Conservation (phyloP, 2,113 vertebrate species). For the Hemicordylus capensis region DNA sequence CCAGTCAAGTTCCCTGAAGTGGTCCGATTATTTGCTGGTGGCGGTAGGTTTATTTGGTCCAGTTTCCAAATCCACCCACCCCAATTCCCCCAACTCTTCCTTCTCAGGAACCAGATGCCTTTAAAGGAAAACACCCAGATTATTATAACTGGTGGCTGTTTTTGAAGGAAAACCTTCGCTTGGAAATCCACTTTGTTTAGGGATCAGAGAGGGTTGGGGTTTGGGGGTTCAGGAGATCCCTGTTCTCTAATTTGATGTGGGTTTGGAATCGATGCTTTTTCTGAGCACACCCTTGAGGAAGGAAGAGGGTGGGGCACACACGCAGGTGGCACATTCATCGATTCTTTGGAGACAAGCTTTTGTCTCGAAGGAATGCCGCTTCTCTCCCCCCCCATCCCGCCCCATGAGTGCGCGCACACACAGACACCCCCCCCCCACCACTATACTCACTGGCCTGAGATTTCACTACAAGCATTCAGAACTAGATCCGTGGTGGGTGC, state of each 20-base stretch:
- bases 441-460: background rate
- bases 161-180: background rate
- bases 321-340: background rate
- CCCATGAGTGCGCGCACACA: too few relatives aligned
- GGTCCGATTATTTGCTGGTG: too few relatives aligned
- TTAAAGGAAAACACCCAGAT: background rate
- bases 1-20: background rate
- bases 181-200: background rate
- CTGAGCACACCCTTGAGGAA: background rate
- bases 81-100: background rate
- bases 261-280: background rate
- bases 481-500: too few relatives aligned
- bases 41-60: background rate
- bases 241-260: background rate
- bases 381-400: too few relatives aligned
- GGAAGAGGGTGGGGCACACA: background rate
- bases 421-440: background rate
- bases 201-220: background rate
- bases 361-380: background rate
- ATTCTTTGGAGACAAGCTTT: background rate
- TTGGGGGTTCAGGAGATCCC: background rate
- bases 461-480: background rate
- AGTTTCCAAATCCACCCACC: background rate
- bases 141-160: too few relatives aligned
- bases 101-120: background rate